Conservation (phyloP, 2,113 vertebrate species). For the Sarotherodon lohbergeri region DNA sequence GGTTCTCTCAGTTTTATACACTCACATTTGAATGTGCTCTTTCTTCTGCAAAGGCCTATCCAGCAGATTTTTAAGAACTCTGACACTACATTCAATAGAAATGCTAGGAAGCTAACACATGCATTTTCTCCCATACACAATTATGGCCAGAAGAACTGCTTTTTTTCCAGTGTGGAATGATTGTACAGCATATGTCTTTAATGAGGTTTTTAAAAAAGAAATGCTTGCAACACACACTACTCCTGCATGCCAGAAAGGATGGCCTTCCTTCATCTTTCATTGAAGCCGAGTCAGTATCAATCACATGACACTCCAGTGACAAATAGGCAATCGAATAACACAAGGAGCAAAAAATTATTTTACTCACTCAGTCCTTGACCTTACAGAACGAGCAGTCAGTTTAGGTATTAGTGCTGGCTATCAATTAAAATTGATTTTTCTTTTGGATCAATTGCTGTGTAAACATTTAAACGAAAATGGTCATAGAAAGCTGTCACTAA, state of each 20-base stretch:
- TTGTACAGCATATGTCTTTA: background rate
- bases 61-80: background rate
- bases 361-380: constrained; percentile 68
- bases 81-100: background rate
- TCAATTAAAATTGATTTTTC: constrained; percentile 63
- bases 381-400: constrained; percentile 41
- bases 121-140: background rate
- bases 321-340: constrained; percentile 64
- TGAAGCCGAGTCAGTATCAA: constrained; percentile 50
- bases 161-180: background rate
- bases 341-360: constrained; percentile 50
- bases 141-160: background rate
- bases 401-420: constrained; percentile 61
- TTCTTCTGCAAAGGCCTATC: background rate
- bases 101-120: background rate
- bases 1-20: background rate
- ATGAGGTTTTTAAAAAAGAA: background rate
- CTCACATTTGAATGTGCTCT: background rate
- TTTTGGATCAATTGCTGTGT: constrained; percentile 51
- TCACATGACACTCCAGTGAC: constrained; percentile 41
- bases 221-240: background rate
- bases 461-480: constrained; percentile 52
- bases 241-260: background rate
- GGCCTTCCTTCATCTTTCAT: constrained; percentile 42
- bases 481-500: constrained; percentile 38